These are phyloP conservation scores for Mirza zaza DNA, from an alignment of 2,113 vertebrate species.

Conservation along the genomic window DNA sequence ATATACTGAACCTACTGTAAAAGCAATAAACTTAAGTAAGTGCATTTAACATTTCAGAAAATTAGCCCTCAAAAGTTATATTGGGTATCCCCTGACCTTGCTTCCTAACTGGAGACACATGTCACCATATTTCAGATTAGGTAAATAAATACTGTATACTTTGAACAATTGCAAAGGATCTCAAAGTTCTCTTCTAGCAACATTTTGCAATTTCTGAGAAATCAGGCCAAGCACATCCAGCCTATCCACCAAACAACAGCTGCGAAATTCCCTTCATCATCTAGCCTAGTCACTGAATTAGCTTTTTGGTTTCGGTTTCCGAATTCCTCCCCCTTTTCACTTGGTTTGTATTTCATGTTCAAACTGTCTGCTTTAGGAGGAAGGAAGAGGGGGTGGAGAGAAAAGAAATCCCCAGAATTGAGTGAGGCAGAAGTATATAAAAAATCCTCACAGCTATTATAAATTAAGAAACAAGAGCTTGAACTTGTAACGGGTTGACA, in stretches of 20 bases:
- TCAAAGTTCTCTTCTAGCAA: not conserved
- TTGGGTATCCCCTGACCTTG: not conserved
- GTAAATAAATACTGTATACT: not conserved
- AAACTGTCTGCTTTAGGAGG: not conserved
- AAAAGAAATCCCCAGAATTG: not conserved
- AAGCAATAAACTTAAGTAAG: not conserved
- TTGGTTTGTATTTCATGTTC: not conserved
- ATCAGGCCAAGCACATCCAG: not conserved
- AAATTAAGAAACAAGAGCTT: not conserved
- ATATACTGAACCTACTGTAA: not conserved
- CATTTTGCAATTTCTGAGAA: not conserved
- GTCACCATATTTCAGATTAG: not conserved
- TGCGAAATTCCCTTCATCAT: not conserved
- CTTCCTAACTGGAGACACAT: not conserved
- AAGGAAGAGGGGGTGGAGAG: rapidly evolving
- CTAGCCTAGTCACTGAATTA: not conserved
- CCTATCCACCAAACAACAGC: rapidly evolving
- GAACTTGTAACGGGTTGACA: not conserved
- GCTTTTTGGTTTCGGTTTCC: not conserved
- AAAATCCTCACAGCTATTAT: not conserved
- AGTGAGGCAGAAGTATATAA: not conserved
- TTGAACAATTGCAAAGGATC: not conserved
- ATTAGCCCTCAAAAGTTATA: not conserved
- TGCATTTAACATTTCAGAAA: not conserved
- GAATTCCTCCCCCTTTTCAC: rapidly evolving